phyloP scores from a whole-genome alignment of 2,113 vertebrate genomes.

The Protobothrops mucrosquamatus region DNA sequence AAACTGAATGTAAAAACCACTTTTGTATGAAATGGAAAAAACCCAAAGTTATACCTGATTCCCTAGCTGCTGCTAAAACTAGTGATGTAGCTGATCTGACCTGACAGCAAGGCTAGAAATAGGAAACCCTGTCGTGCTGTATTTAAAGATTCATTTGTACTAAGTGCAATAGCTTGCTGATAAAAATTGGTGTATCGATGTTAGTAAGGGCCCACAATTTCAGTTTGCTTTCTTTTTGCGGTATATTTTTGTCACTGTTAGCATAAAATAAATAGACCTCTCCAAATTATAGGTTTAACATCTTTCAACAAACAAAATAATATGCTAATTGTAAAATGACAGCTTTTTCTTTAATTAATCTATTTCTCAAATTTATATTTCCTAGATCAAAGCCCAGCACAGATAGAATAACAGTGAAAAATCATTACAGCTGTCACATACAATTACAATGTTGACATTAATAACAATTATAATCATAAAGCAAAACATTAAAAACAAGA shows the following conservation, averaged over 20 bases:
- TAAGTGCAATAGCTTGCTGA: conserved; percentile 13
- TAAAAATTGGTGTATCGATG: conserved; percentile 10
- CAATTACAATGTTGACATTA: background rate
- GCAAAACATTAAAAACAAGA: background rate
- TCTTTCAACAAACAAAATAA: background rate
- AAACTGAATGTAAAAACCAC: background rate
- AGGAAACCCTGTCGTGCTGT: background rate
- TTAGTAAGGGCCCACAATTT: background rate
- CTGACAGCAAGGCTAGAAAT: background rate
- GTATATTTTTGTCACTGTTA: background rate
- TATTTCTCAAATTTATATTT: background rate
- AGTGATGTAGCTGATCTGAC: background rate
- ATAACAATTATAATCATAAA: background rate
- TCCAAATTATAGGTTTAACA: background rate
- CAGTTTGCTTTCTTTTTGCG: background rate
- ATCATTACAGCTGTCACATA: background rate
- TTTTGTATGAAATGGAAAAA: background rate
- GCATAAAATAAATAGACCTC: background rate
- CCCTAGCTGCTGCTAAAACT: background rate
- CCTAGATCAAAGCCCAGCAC: background rate
- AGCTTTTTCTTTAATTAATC: background rate
- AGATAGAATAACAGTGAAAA: background rate
- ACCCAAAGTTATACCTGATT: accelerated
- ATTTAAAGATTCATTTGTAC: conserved; percentile 17
- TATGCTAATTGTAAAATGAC: background rate